These are phyloP conservation scores for Coilia nasus DNA, from an alignment of 2,797 vertebrate species.

Conservation along the genomic window DNA sequence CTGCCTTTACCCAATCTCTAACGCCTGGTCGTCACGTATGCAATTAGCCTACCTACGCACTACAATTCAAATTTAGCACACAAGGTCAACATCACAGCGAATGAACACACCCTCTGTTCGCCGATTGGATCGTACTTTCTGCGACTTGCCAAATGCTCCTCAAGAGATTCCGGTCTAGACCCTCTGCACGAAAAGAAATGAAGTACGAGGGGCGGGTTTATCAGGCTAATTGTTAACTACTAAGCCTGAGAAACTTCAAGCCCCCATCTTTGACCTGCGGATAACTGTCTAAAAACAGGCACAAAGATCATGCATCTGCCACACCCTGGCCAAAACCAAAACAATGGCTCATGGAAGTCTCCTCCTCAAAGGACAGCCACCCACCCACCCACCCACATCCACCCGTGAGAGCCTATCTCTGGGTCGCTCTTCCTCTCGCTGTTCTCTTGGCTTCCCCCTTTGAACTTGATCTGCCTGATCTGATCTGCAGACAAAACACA, in stretches of 20 bases:
- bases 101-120: too few relatives aligned
- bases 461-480: slow-evolving; percentile 49
- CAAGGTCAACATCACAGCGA: too few relatives aligned
- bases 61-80: too few relatives aligned
- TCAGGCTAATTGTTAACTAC: too few relatives aligned
- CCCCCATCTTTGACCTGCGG: background rate
- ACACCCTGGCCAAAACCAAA: background rate
- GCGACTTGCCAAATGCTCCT: too few relatives aligned
- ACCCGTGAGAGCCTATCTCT: background rate
- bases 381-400: background rate
- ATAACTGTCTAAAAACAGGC: background rate
- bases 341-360: background rate
- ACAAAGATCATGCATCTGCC: background rate
- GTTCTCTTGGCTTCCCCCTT: slow-evolving; percentile 23
- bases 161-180: too few relatives aligned
- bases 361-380: background rate
- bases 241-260: background rate
- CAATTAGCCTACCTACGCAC: too few relatives aligned
- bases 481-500: slow-evolving; percentile 47
- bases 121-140: too few relatives aligned
- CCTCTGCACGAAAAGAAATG: too few relatives aligned
- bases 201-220: too few relatives aligned
- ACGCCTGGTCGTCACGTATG: too few relatives aligned
- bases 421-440: background rate
- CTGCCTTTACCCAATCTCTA: too few relatives aligned